phyloP scores from a whole-genome alignment of 2,888 invertebrate species.

The Scotopteryx bipunctaria region DNA sequence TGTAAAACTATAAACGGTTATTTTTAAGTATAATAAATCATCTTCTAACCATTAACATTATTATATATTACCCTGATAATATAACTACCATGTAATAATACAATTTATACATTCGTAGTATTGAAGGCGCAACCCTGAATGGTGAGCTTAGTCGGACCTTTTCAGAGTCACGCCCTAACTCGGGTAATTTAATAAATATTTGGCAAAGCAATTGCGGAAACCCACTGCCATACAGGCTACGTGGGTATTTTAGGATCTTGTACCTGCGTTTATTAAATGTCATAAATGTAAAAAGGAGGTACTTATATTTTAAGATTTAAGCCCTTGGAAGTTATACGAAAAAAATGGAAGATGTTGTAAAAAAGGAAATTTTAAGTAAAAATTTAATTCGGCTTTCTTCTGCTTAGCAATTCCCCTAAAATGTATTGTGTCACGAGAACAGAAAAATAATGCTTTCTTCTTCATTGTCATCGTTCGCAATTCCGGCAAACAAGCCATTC shows the following conservation, averaged over 20 bases:
- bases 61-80: too few species aligned
- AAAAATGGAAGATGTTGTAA: background rate
- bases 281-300: background rate
- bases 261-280: background rate
- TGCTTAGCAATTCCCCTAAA: background rate
- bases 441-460: conserved; percentile 46
- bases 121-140: conserved; percentile 48
- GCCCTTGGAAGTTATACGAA: background rate
- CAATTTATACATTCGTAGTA: conserved; percentile 31
- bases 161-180: conserved; percentile 57
- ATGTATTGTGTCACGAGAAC: conserved; percentile 35
- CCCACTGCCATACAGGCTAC: conserved; percentile 45
- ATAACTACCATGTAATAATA: too few species aligned
- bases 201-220: conserved; percentile 68
- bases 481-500: conserved; percentile 74
- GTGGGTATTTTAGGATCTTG: conserved; percentile 10
- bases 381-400: background rate
- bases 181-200: conserved; percentile 78
- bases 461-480: conserved; percentile 59
- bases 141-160: conserved; percentile 62
- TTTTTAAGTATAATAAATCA: too few species aligned
- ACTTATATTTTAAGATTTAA: background rate
- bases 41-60: background rate
- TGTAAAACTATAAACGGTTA: too few species aligned
- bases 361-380: background rate